Evolutionary conservation across 1,140 invertebrate species (phyloP), one percentile per base, ranked within the genome.

Genomic region (Holcopasites calliopsidis): DNA sequence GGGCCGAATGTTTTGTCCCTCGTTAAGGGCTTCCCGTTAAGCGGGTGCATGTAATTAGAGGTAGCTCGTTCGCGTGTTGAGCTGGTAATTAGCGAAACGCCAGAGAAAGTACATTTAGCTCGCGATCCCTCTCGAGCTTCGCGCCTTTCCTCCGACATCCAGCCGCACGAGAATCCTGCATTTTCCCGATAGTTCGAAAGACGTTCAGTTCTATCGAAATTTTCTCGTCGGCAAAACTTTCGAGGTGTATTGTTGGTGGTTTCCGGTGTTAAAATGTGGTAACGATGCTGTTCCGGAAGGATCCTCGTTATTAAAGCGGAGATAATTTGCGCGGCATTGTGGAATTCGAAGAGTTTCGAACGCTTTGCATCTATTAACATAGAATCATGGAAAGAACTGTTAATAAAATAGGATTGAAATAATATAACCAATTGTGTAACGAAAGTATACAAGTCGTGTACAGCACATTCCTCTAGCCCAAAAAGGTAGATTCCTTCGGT

Each of bases 21-120:
- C 57, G 69, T 82, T 77, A 81, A 80, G 58, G 74, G 47, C 73
- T 73, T 44, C 50, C 66, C 74, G 73, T 82, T 81, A 69, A 68
- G 54, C 69, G 38, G 35, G 44, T 44, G 64, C 50, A 57, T 21
- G 69, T 81, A 82, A 82, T 82, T 82, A 73, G 57, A 62, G 49
- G 58, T 64, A 40, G 58, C 69, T 69, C 52, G 76, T 78, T 80
- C 80, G 66, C 60, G 78, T 60, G 52, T 77, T 61, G 64, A 42
- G 50, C 16, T 26, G 47, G 26, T 73, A 82, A 82, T 82, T 82
- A 82, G 38, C 64, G 40, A 82, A 77, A 78, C 58, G 47, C 33
- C 60, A n/a, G n/a, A n/a, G 65, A 28, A 18, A 72, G 40, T 55
- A 73, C 55, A 40, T 82, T 77, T 76, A 81, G 40, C 52, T 16